These are phyloP conservation scores for Gobio gobio DNA, from an alignment of 2,113 vertebrate species.

Conservation along the genomic window DNA sequence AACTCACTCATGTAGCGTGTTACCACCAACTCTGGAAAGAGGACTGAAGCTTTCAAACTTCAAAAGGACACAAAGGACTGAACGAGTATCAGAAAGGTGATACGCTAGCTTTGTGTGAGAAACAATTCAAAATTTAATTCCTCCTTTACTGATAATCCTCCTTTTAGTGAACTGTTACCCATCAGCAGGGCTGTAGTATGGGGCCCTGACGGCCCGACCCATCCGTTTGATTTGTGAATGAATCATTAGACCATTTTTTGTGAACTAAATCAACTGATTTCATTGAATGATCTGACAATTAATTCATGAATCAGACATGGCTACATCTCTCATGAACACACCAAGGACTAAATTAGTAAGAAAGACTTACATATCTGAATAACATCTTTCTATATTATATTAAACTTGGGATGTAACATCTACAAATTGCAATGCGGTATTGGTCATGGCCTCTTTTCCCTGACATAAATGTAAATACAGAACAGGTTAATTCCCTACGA, in stretches of 20 bases:
- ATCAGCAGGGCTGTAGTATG: no score
- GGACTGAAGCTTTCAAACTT: no score
- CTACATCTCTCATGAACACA: not conserved
- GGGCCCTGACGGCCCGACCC: no score
- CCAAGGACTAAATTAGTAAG: not conserved
- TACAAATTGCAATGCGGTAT: not conserved
- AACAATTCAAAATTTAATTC: not conserved
- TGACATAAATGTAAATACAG: constrained; percentile 32
- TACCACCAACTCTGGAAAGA: no score
- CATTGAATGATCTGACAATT: not conserved
- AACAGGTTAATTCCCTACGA: constrained; percentile 46
- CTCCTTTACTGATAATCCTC: not conserved
- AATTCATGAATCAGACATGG: not conserved
- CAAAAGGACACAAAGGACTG: no score
- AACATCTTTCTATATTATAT: not conserved
- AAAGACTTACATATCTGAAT: not conserved
- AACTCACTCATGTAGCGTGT: no score
- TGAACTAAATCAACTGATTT: not conserved
- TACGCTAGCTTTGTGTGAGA: no score
- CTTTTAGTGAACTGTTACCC: not conserved
- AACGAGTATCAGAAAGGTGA: no score
- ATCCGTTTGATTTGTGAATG: not conserved
- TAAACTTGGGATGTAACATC: not conserved
- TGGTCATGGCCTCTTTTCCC: constrained; percentile 25
- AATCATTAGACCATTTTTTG: not conserved